Evolutionary conservation across 2,797 vertebrate genomes (phyloP), one percentile per base, ranked within the genome.

Genomic region (Lithobates sylvaticus): DNA sequence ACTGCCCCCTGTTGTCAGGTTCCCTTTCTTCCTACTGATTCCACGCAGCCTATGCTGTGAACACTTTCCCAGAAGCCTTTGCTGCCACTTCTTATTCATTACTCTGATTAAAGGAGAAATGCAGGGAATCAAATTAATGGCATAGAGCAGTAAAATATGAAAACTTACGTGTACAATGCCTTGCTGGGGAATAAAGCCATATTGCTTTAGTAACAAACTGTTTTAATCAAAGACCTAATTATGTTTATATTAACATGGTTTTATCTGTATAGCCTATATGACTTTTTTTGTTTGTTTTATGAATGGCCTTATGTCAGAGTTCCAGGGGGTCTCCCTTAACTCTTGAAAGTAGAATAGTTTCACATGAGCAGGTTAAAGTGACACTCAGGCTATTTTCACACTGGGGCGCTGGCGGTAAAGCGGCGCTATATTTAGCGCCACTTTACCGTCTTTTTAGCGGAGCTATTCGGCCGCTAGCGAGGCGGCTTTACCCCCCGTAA

Each of bases 211-310:
- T 74, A 50, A 82, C 80, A 42, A 82, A 82, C 54, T 65, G 70
- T 74, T 82, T 82, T 82, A 72, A 82, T 82, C 80, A 82, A 82
- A 82, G 80, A 82, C 50, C 80, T 73, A 71, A 82, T 82, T 82
- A 82, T 54, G 69, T 73, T 82, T 61, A 65, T 82, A 29, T 26
- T 26, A 67, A 39, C 58, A 58, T 64, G 27, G 16, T 54, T 75
- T 76, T n/a, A 32, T 32, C 50, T 71, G 58, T 73, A 64, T 58
- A 26, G 68, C 23, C 16, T 81, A 15, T 72, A 42, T 7, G 32
- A 61, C 39, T 10, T 39, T 81, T 70, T 81, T 58, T 72, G 34
- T 32, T 18, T 54, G n/a, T 61, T 58, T 71, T 81, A 71, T 61
- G 32, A 42, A 71, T 81, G 18, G 67, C 23, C 29, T 47, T 34